Evolutionary conservation across 2,113 vertebrate species (phyloP).

Genomic region (Microtus richardsoni): DNA sequence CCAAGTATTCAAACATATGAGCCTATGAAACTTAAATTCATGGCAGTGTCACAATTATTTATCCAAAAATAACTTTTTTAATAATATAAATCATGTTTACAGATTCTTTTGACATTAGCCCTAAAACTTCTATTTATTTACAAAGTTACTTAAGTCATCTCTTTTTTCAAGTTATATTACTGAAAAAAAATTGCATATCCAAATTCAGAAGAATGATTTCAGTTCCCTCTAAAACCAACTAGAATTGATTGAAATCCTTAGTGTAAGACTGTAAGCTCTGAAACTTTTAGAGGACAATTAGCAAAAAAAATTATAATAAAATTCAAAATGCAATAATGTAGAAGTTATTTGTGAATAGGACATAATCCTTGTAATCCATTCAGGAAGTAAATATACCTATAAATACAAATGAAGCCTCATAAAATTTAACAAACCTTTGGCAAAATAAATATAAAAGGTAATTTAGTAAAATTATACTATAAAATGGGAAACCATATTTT

Average conservation of each 20-base stretch:
- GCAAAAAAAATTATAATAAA: no score
- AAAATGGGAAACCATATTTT: not conserved
- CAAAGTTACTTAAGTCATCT: not conserved
- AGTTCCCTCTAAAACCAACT: no score
- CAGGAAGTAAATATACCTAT: not conserved
- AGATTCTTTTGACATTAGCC: not conserved
- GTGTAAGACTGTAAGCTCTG: no score
- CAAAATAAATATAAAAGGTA: not conserved
- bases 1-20: not conserved
- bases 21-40: not conserved
- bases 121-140: not conserved
- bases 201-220: not conserved
- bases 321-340: not conserved
- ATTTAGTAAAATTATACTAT: not conserved
- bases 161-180: not conserved
- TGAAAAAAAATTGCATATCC: not conserved
- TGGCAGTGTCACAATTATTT: not conserved
- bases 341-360: not conserved
- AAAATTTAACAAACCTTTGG: not conserved
- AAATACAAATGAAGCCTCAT: not conserved
- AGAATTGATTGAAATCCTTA: no score
- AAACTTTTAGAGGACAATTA: no score
- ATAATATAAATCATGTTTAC: no score
- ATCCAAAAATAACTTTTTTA: not conserved
- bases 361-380: not conserved